phyloP scores from a whole-genome alignment of 2,113 vertebrate species.

The Meriones unguiculatus region DNA sequence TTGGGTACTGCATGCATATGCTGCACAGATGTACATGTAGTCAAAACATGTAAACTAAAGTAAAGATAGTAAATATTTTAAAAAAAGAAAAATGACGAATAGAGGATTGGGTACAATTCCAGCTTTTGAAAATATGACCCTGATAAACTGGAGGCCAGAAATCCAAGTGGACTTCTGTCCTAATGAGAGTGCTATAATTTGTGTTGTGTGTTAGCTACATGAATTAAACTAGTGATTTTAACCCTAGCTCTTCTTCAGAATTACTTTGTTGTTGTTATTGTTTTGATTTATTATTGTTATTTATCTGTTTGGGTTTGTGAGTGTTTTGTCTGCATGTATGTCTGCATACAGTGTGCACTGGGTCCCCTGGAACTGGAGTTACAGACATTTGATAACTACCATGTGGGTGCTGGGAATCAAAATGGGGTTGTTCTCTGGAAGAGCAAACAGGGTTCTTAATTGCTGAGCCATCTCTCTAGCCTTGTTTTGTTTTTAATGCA shows the following conservation, averaged over 20 bases:
- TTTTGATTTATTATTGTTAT: neutral
- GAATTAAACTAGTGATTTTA: neutral
- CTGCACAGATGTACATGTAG: neutral
- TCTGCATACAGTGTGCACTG: neutral
- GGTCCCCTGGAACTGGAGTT: neutral
- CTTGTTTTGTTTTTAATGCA: neutral
- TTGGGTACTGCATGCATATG: neutral
- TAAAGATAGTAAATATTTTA: neutral
- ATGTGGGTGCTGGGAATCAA: neutral
- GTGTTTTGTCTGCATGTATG: neutral
- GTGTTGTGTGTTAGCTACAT: neutral
- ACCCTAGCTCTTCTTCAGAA: neutral
- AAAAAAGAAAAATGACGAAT: neutral
- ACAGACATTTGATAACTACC: neutral
- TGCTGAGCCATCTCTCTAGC: neutral
- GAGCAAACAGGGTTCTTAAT: neutral
- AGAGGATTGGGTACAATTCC: neutral
- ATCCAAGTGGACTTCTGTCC: neutral
- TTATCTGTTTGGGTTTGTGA: neutral
- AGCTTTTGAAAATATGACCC: neutral
- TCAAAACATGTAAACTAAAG: neutral
- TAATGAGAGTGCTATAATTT: neutral
- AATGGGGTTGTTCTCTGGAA: neutral
- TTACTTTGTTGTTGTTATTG: neutral
- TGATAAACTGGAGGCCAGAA: neutral